Conservation (phyloP, 53 echinoderm and acorn worm genomes). For the Patiria pectinifera region DNA sequence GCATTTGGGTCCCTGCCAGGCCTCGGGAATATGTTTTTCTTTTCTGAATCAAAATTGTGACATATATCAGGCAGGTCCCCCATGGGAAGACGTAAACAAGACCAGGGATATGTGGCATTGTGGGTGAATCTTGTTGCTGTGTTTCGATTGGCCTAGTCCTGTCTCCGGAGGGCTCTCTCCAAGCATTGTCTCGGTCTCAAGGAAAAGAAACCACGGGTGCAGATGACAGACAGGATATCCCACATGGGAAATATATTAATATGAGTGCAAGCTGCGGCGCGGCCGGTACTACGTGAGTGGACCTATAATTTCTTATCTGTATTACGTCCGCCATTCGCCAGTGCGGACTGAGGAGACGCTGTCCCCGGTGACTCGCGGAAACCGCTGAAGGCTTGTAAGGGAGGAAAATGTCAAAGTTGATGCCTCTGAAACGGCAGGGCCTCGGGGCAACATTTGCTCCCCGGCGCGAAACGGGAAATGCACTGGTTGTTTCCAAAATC, state of each 20-base stretch:
- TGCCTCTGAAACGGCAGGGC: slow-evolving; percentile 36
- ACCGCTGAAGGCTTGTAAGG: slow-evolving; percentile 6
- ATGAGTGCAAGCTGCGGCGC: slow-evolving; percentile 49
- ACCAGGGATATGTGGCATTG: not conserved
- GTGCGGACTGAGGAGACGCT: slow-evolving; percentile 1
- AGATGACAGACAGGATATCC: slow-evolving; percentile 42
- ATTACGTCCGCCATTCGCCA: slow-evolving; percentile 34
- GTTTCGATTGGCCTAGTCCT: slow-evolving; percentile 8
- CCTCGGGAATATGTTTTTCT: too few species aligned
- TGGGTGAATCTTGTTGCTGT: not conserved
- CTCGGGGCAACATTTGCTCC: slow-evolving; percentile 58
- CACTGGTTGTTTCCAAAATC: slow-evolving; percentile 62
- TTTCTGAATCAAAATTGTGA: not conserved
- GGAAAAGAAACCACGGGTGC: slow-evolving; percentile 19
- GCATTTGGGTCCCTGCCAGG: too few species aligned
- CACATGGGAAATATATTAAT: slow-evolving; percentile 63
- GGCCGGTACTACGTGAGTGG: slow-evolving; percentile 27
- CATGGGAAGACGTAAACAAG: not conserved
- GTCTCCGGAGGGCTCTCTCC: slow-evolving; percentile 46
- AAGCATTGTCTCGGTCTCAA: slow-evolving; percentile 40
- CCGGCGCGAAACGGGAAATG: slow-evolving; percentile 61
- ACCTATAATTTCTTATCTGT: slow-evolving; percentile 56
- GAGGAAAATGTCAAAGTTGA: slow-evolving; percentile 64
- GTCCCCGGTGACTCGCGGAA: slow-evolving; percentile 34
- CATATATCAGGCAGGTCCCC: not conserved